phyloP scores from a whole-genome alignment of 2,797 vertebrate genomes.

The Arrhamphus sclerolepis region DNA sequence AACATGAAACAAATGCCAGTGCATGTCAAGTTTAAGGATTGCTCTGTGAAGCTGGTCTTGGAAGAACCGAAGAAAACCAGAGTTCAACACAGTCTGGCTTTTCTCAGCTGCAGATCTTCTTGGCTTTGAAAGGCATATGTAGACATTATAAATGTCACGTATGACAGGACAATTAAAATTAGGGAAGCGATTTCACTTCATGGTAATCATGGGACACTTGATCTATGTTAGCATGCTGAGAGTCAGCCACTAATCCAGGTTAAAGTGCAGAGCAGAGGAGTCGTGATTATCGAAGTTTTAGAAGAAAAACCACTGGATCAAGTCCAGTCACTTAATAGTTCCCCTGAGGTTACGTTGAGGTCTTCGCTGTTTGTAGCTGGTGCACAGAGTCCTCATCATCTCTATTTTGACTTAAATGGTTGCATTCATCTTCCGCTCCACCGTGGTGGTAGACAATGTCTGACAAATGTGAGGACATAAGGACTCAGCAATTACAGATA shows the following conservation, averaged over 20 bases:
- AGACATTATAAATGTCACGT: too few relatives aligned
- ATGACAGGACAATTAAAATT: not conserved
- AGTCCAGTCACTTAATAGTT: conserved; percentile 28
- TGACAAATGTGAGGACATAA: conserved; percentile 29
- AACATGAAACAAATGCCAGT: too few relatives aligned
- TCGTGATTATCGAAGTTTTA: conserved; percentile 47
- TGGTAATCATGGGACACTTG: not conserved
- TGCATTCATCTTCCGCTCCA: not conserved
- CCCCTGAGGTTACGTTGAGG: conserved; percentile 33
- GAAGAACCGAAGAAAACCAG: too few relatives aligned
- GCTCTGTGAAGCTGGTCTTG: too few relatives aligned
- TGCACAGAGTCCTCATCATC: conserved; percentile 14
- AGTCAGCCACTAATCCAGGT: conserved; percentile 48
- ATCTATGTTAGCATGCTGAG: conserved; percentile 17
- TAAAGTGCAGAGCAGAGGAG: conserved; percentile 22
- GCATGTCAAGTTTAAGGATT: too few relatives aligned
- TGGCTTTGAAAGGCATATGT: too few relatives aligned
- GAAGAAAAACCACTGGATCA: conserved; percentile 2
- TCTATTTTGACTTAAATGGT: conserved; percentile 4
- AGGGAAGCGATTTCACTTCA: conserved; percentile 7
- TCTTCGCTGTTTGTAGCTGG: conserved; percentile 24
- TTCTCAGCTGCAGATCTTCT: too few relatives aligned
- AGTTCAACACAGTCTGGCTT: too few relatives aligned
- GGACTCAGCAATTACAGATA: conserved; percentile 31
- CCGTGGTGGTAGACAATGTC: conserved; percentile 4